Conservation (phyloP, 2,888 invertebrate species). For the Amblyjoppa proteus region DNA sequence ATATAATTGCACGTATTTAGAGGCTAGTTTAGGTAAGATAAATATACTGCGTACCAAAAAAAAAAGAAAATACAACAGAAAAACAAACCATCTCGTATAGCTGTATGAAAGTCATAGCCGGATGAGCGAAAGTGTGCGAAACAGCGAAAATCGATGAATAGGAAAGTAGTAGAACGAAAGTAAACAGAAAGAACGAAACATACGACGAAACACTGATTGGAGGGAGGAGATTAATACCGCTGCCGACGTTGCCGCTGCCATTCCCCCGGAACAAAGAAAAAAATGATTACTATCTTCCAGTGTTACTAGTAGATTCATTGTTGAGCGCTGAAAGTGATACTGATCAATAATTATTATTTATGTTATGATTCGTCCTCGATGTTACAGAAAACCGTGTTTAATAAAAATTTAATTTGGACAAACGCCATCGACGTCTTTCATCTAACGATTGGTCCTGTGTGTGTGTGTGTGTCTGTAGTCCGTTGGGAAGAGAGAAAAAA, state of each 20-base stretch:
- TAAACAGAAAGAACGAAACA: conserved; percentile 15
- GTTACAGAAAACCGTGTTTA: conserved; percentile 84
- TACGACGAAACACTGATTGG: conserved; percentile 65
- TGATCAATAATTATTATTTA: conserved; percentile 84
- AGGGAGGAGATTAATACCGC: conserved; percentile 68
- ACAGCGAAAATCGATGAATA: conserved; percentile 62
- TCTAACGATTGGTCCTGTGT: conserved; percentile 52
- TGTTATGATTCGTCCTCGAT: conserved; percentile 85
- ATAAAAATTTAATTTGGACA: conserved; percentile 85
- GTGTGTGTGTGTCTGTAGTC: neutral
- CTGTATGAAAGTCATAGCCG: conserved; percentile 63
- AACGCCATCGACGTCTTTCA: conserved; percentile 73
- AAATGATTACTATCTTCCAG: conserved; percentile 81
- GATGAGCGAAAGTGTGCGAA: conserved; percentile 68
- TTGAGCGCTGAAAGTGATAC: conserved; percentile 84
- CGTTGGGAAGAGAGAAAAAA: conserved; percentile 29
- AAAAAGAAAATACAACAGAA: conserved; percentile 18
- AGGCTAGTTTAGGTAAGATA: conserved; percentile 74
- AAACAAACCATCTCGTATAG: conserved; percentile 13
- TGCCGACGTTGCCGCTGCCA: conserved; percentile 71
- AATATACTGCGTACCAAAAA: conserved; percentile 75
- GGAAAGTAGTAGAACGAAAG: conserved; percentile 60
- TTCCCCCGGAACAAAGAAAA: conserved; percentile 69
- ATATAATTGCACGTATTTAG: conserved; percentile 78
- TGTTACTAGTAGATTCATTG: conserved; percentile 84